phyloP scores from a whole-genome alignment of 2,888 invertebrate species.

The Coelopa pilipes region DNA sequence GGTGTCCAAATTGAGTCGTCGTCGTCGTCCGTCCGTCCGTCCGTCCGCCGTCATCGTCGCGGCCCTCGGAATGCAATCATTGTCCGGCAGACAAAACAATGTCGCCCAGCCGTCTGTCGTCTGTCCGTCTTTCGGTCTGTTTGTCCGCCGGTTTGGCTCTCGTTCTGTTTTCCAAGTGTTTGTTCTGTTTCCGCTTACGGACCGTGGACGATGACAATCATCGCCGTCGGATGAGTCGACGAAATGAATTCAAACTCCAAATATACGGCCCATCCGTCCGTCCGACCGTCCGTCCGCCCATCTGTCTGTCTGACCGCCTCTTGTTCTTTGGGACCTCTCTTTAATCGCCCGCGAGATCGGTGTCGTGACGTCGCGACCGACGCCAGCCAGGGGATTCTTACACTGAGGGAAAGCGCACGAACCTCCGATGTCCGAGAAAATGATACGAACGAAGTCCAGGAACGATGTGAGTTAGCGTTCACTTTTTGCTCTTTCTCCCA shows the following conservation, averaged over 20 bases:
- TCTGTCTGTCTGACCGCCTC: neutral
- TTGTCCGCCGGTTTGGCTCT: neutral
- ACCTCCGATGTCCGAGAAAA: neutral
- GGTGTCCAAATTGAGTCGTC: conserved; percentile 6
- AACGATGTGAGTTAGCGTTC: neutral
- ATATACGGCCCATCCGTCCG: conserved; percentile 12
- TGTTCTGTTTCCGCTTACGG: neutral
- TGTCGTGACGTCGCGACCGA: conserved; percentile 52
- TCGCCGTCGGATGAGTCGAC: conserved; percentile 10
- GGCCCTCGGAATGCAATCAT: conserved; percentile 7
- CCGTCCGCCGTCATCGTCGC: neutral
- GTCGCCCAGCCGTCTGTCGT: neutral
- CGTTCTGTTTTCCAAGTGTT: conserved; percentile 2
- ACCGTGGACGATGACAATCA: neutral
- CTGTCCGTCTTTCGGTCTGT: neutral
- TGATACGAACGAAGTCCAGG: neutral
- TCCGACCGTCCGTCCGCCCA: conserved; percentile 12
- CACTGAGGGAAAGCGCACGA: neutral
- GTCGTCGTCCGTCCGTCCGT: neutral
- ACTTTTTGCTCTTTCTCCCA: neutral
- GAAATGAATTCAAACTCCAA: neutral
- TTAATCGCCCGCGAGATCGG: conserved; percentile 54
- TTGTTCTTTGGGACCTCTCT: conserved; percentile 4
- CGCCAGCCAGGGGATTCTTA: neutral
- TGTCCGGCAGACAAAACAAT: conserved; percentile 4